Conservation (phyloP, 1,140 invertebrate genomes). For the Phocides pigmalion region DNA sequence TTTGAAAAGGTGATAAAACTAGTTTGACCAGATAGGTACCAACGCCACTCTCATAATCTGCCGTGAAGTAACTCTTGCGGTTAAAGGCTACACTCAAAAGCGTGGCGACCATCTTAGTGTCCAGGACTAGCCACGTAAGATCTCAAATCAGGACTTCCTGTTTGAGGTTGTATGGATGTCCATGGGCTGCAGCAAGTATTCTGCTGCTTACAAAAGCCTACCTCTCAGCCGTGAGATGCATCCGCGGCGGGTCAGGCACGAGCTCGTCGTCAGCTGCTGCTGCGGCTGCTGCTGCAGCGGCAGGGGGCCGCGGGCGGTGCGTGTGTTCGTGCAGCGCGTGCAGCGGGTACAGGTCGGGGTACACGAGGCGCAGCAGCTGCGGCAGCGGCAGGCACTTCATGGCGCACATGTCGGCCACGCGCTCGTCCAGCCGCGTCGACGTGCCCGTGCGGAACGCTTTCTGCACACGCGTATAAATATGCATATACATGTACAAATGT, state of each 20-base stretch:
- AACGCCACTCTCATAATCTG: too few species aligned
- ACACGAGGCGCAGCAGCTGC: slow-evolving; percentile 93
- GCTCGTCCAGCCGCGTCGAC: slow-evolving; percentile 95
- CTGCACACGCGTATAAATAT: slow-evolving; percentile 78
- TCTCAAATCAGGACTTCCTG: too few species aligned
- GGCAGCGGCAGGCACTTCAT: slow-evolving; percentile 95
- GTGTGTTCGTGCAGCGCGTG: slow-evolving; percentile 86
- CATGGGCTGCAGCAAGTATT: too few species aligned
- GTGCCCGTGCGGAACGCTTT: slow-evolving; percentile 93
- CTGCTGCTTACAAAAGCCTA: slow-evolving; percentile 39
- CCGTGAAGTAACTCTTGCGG: too few species aligned
- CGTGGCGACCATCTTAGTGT: too few species aligned
- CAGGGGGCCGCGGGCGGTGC: slow-evolving; percentile 66
- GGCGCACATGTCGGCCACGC: slow-evolving; percentile 96
- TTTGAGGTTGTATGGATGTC: too few species aligned
- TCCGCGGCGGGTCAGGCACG: slow-evolving; percentile 85
- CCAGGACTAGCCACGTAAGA: too few species aligned
- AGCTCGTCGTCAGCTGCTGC: slow-evolving; percentile 71
- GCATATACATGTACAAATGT: too few species aligned
- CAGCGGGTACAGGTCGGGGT: slow-evolving; percentile 97
- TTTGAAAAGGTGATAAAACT: too few species aligned
- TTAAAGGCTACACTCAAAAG: too few species aligned
- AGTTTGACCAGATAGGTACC: too few species aligned
- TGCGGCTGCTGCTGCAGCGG: too few species aligned
- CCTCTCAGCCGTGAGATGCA: slow-evolving; percentile 89